Evolutionary conservation across 2,888 invertebrate genomes (phyloP).

Genomic region (Pinctada fucata): DNA sequence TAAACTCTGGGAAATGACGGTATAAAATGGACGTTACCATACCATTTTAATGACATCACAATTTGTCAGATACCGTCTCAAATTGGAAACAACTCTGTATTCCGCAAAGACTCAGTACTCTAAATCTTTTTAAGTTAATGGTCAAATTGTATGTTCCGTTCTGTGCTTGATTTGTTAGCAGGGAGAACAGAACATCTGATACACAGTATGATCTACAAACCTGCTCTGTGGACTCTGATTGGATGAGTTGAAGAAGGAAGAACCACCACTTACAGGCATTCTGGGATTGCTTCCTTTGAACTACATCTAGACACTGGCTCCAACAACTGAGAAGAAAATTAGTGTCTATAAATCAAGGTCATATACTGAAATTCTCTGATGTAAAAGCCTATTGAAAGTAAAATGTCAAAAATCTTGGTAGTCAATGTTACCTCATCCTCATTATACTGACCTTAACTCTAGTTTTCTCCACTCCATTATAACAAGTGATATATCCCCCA

Average conservation of each 20-base stretch:
- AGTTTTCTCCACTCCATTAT: conserved; percentile 94
- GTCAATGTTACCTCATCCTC: too few relatives aligned
- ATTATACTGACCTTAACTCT: conserved; percentile 82
- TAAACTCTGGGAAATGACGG: too few relatives aligned
- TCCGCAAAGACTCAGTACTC: neutral
- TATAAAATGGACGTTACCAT: too few relatives aligned
- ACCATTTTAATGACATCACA: too few relatives aligned
- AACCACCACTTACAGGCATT: conserved; percentile 93
- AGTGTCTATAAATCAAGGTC: neutral
- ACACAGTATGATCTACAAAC: too few relatives aligned
- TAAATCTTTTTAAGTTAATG: neutral
- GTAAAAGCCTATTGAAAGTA: too few relatives aligned
- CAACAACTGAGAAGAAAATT: conserved; percentile 81
- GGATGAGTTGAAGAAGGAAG: conserved; percentile 82
- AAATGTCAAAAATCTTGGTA: too few relatives aligned
- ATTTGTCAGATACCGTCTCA: too few relatives aligned
- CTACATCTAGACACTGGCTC: conserved; percentile 88
- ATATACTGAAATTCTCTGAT: neutral
- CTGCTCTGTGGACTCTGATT: conserved; percentile 20
- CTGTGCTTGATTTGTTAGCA: neutral
- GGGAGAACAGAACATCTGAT: too few relatives aligned
- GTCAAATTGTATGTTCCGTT: neutral
- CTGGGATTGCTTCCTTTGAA: conserved; percentile 78
- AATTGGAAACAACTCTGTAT: too few relatives aligned
- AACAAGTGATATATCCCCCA: conserved; percentile 86